phyloP scores from a whole-genome alignment of 2,113 vertebrate genomes.

The Paramormyrops kingsleyae region DNA sequence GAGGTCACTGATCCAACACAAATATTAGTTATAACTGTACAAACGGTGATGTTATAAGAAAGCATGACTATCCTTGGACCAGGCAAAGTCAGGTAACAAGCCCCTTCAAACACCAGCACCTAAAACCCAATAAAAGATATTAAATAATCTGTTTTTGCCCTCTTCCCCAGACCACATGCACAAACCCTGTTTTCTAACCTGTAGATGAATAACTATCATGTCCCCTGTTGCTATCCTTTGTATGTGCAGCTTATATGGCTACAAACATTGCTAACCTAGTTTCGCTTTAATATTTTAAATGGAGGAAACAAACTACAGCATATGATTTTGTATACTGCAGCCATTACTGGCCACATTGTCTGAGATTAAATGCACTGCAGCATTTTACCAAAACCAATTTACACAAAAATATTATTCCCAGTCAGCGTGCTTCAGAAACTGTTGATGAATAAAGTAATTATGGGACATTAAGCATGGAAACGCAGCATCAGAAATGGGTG shows the following conservation, averaged over 20 bases:
- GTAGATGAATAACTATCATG: neutral
- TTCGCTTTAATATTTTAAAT: neutral
- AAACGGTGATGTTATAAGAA: neutral
- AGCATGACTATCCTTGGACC: neutral
- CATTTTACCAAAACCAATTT: neutral
- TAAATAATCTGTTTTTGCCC: neutral
- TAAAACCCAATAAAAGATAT: neutral
- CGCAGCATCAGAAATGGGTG: conserved; percentile 9
- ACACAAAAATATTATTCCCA: neutral
- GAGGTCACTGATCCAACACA: neutral
- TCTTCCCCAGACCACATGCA: neutral
- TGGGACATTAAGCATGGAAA: conserved; percentile 13
- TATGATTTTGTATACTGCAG: neutral
- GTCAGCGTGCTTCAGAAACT: conserved; percentile 13
- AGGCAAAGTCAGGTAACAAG: neutral
- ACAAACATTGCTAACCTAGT: neutral
- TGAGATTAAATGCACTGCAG: neutral
- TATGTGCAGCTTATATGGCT: neutral
- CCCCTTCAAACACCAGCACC: neutral
- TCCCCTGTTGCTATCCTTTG: neutral
- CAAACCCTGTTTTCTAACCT: neutral
- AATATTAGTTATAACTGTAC: neutral
- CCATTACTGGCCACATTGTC: neutral
- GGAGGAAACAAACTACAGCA: neutral
- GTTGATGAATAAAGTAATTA: conserved; percentile 24